phyloP scores from a whole-genome alignment of 2,113 vertebrate genomes.

The Cardinalis cardinalis region DNA sequence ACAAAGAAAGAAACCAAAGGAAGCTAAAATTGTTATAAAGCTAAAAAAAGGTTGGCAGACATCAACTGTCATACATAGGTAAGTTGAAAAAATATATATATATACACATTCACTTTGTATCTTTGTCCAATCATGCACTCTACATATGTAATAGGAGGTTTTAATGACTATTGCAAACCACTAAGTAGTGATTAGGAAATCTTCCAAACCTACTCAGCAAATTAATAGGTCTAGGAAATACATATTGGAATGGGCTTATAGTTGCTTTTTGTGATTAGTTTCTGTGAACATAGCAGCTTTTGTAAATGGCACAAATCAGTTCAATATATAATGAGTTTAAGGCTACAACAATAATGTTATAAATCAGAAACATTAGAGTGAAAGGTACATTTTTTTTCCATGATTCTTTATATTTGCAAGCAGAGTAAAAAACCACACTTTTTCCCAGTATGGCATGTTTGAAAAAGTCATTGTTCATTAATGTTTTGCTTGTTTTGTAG shows the following conservation, averaged over 20 bases:
- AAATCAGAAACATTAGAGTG: neutral
- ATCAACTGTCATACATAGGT: neutral
- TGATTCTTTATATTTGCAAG: neutral
- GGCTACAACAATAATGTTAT: neutral
- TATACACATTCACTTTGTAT: neutral
- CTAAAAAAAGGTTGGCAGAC: neutral
- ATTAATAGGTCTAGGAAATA: slow-evolving; percentile 26
- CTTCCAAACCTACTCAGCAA: slow-evolving; percentile 37
- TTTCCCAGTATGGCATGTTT: neutral
- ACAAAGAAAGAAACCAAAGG: neutral
- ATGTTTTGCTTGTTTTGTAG: neutral
- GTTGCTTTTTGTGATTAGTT: neutral
- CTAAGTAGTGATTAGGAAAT: slow-evolving; percentile 53
- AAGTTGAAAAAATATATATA: neutral
- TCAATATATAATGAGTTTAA: neutral
- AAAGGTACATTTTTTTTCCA: neutral
- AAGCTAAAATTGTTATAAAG: neutral
- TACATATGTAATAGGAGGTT: slow-evolving; percentile 6
- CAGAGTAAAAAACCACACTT: neutral
- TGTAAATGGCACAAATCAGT: neutral
- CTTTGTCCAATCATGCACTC: neutral
- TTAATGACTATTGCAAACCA: slow-evolving; percentile 51
- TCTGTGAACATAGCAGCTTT: neutral
- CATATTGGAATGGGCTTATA: neutral
- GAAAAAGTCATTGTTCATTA: neutral